Evolutionary conservation across 2,888 invertebrate genomes (phyloP), one percentile per base, ranked within the genome.

Genomic region (Drosophila buzzatii): DNA sequence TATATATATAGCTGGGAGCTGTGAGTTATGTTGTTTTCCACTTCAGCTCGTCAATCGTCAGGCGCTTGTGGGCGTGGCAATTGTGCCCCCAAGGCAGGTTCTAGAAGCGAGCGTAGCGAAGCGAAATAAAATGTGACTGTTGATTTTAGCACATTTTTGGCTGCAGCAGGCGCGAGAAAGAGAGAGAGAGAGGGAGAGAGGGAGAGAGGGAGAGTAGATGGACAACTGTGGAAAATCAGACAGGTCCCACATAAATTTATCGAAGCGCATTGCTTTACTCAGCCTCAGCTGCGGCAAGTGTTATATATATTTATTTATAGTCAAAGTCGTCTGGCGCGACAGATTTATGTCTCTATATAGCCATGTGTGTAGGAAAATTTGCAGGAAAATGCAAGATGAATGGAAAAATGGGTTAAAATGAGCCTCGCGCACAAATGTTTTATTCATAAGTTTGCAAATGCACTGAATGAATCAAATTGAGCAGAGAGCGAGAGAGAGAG

Each of bases 381-480:
- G 41, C 41, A 33, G 27, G 27, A 44, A 79, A 77, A 71, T 67
- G 18, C 67, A 57, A 87, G 85, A 82, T 87, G 76, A 87, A 87
- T 87, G 80, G 55, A 85, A 85, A 85, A 85, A 88, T 85, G 85
- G 88, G 84, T 85, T 85, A 85, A 85, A 52, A 39, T 12, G 12
- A n/a, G 39, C 39, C 23, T 68, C 55, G 60, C 75, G 70, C 42
- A 35, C 65, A 55, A 18, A 79, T 79, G 63, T 79, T 79, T 79
- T 79, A 79, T 79, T 79, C 78, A 79, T 70, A 69, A 56, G 23
- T 73, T 49, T 33, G 62, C 56, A 39, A 70, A 52, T 52, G 64
- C 56, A 53, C 49, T 75, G 71, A 78, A 78, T 78, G 78, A 60
- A 78, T 79, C 58, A 65, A 79, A 79, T 72, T 75, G 71, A 14